A percentile compares a stretch with the other conserved stretches of the same genome.
Conservation (phyloP, 2,113 vertebrate species). For the Opisthocomus hoazin region DNA sequence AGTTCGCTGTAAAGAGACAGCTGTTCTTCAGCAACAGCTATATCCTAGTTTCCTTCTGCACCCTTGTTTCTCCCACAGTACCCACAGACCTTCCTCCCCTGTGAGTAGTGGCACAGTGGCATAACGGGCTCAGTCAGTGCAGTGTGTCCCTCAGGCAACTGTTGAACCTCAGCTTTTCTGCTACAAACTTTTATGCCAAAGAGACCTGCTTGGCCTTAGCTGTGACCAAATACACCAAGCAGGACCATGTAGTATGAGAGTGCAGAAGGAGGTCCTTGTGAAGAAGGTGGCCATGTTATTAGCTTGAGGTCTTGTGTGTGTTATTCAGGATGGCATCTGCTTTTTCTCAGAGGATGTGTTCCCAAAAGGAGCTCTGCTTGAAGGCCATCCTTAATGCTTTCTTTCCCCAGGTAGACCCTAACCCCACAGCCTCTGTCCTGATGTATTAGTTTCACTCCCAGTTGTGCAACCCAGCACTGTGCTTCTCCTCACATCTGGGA, state of each 20-base stretch:
- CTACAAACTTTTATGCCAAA: not conserved
- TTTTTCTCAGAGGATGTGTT: not conserved
- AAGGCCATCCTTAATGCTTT: not conserved
- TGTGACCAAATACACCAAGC: not conserved
- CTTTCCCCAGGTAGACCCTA: not conserved
- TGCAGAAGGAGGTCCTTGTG: not conserved
- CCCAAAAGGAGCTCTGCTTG: not conserved
- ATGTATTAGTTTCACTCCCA: not conserved
- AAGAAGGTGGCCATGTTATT: not conserved
- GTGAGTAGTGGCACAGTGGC: accelerated
- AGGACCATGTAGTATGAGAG: accelerated
- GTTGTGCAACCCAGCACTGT: not conserved
- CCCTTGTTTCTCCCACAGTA: not conserved
- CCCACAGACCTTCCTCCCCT: not conserved
- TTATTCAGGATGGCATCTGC: not conserved
- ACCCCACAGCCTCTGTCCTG: not conserved
- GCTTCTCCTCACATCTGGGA: not conserved
- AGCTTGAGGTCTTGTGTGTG: not conserved
- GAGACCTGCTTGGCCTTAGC: not conserved
- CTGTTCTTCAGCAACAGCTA: accelerated
- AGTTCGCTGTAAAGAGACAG: not conserved
- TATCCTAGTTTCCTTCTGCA: not conserved
- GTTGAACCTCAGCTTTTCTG: not conserved
- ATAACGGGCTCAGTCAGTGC: accelerated
- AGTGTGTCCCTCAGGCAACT: not conserved